Conservation (phyloP, 2,888 invertebrate species). For the Nomada flava region DNA sequence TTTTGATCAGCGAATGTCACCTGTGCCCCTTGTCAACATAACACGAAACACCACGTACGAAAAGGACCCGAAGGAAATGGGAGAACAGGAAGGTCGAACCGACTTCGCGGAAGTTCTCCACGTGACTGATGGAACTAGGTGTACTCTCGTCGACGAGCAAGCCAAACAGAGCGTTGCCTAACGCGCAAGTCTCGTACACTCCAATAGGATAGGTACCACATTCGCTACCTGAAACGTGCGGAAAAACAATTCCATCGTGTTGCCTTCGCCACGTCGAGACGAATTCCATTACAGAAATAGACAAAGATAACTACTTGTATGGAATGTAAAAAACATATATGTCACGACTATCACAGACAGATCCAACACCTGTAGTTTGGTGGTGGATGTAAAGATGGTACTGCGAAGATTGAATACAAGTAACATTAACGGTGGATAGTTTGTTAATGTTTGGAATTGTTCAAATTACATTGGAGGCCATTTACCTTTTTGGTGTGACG, state of each 20-base stretch:
- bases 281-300: background rate
- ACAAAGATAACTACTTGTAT: background rate
- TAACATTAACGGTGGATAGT: no score
- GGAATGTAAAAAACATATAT: background rate
- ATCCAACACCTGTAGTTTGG: background rate
- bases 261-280: background rate
- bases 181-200: slow-evolving; percentile 69
- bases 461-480: no score
- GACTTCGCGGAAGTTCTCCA: slow-evolving; percentile 77
- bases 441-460: no score
- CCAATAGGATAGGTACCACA: background rate
- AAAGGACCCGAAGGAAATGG: slow-evolving; percentile 3
- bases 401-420: no score
- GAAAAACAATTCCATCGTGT: background rate
- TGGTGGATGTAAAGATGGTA: no score
- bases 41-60: slow-evolving; percentile 17
- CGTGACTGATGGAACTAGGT: slow-evolving; percentile 77
- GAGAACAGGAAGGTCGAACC: slow-evolving; percentile 60
- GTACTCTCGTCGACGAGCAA: slow-evolving; percentile 65
- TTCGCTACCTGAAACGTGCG: background rate
- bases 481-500: no score
- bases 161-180: slow-evolving; percentile 70
- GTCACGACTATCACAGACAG: no score
- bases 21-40: background rate
- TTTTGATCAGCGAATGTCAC: background rate